Conservation (phyloP, 1,140 invertebrate genomes). For the Drosophila sechellia region DNA sequence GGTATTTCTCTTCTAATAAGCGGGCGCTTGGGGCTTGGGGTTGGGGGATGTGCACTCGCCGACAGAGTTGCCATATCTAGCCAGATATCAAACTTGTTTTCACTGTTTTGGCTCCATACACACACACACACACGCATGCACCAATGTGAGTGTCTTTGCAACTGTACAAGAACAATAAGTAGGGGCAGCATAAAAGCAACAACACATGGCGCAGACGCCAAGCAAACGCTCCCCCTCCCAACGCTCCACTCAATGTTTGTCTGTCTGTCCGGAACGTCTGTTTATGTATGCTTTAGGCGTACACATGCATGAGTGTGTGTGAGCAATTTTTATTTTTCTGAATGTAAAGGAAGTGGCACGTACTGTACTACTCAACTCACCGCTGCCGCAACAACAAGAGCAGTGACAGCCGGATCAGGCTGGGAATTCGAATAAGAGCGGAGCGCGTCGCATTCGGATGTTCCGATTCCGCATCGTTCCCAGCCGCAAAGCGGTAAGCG, state of each 20-base stretch:
- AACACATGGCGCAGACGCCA: constrained; percentile 72
- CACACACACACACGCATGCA: constrained; percentile 20
- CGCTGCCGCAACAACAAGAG: constrained; percentile 47
- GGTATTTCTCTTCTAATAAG: constrained; percentile 80
- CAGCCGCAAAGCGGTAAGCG: constrained; percentile 34
- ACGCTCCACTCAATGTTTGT: constrained; percentile 52
- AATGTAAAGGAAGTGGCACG: constrained; percentile 83
- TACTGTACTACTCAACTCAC: constrained; percentile 75
- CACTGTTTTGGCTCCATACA: constrained; percentile 42
- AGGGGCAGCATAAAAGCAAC: constrained; percentile 57
- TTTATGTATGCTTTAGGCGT: constrained; percentile 42
- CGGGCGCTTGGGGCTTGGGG: constrained; percentile 30
- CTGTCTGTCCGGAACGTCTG: constrained; percentile 34
- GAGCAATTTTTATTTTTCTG: constrained; percentile 80
- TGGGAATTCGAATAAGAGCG: constrained; percentile 55
- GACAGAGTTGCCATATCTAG: constrained; percentile 67
- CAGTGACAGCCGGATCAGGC: constrained; percentile 60
- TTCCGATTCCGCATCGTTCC: constrained; percentile 53
- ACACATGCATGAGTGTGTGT: constrained; percentile 25
- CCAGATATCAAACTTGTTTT: constrained; percentile 69
- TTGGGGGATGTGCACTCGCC: constrained; percentile 12
- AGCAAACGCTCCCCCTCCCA: constrained; percentile 37
- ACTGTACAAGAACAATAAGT: constrained; percentile 78
- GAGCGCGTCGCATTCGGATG: constrained; percentile 42
- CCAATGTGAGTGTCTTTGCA: constrained; percentile 65